Base-by-base conservation (phyloP, 2,888 invertebrate species). In the Microplitis manilae region DNA sequence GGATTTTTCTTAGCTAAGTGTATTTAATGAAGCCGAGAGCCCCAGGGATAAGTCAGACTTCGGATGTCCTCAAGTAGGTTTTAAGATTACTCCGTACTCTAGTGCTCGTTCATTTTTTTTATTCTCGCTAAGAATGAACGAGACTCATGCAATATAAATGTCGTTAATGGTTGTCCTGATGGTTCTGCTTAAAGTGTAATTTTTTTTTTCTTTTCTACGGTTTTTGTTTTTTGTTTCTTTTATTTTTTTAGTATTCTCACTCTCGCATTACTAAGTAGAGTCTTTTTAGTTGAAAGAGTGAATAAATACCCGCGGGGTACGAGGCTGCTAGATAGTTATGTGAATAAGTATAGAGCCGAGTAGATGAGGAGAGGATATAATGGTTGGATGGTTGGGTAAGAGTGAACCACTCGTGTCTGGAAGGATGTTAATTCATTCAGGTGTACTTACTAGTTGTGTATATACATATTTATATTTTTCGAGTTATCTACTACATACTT, bases 381-480 rank as follows among this genome's bases (percentile, higher is more conserved):
- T 20, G 9, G 38, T n/a, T 20, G 62, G 30, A 61, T 62, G 62
- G 9, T 17, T 6, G 8, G 13, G 39, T 62, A 72, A 72, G 72
- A 62, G 61, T 70, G 15, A 15, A 62, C 30, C n/a, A 60, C 64
- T 72, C 40, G 40, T 61, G 62, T 62, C 15, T 72, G 38, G n/a
- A 62, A 61, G 20, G 64, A 72, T 61, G 61, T 72, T 72, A 72
- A 72, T 72, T 72, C 72, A 72, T 72, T 72, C 64, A 72, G 72
- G 61, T 71, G 72, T 40, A 61, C 61, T 62, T 72, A 69, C 41
- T 50, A 50, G 13, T 50, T 13, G 9, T 50, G 13, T 50, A 50
- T 50, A 50, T 8, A 13, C 13, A 50, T 50, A 50, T 65, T 65
- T 65, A 30, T 13, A 62, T 15, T 17, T 15, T 30, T 38, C 38